phyloP scores from a whole-genome alignment of 2,888 invertebrate species.

The Zhengitettix transpicula region DNA sequence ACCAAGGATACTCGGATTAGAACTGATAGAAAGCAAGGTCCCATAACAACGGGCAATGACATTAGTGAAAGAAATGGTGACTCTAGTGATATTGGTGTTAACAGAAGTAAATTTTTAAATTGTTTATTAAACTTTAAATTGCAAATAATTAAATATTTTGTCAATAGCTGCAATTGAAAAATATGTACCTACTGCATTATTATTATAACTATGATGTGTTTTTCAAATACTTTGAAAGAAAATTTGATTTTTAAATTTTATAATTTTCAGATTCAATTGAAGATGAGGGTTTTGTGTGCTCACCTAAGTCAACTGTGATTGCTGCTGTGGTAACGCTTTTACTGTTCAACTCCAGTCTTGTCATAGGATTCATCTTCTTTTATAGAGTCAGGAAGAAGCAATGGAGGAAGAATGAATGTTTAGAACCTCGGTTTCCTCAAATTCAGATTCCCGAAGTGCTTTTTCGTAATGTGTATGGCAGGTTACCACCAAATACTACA shows the following conservation, averaged over 20 bases:
- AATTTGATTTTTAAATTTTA: not conserved
- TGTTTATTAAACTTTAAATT: too few species aligned
- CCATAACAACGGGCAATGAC: not conserved
- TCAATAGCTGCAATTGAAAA: too few species aligned
- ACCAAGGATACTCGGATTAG: constrained; percentile 1
- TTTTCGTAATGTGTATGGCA: constrained; percentile 21
- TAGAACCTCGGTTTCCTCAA: constrained; percentile 3
- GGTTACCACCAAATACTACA: constrained; percentile 8
- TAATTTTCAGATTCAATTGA: constrained; percentile 1
- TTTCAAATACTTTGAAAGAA: not conserved
- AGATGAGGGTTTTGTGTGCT: constrained; percentile 7
- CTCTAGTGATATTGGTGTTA: too few species aligned
- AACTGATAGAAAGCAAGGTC: constrained; percentile 1
- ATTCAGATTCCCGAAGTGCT: constrained; percentile 20
- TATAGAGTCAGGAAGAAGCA: constrained; percentile 21
- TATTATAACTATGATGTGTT: too few species aligned
- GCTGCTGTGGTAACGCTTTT: constrained; percentile 21
- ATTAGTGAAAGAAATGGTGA: not conserved
- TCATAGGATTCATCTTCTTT: constrained; percentile 21
- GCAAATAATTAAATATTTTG: too few species aligned
- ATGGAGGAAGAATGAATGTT: constrained; percentile 18
- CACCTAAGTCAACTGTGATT: constrained; percentile 18
- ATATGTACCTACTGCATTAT: not conserved
- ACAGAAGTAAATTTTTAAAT: too few species aligned
- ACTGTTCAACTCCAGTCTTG: constrained; percentile 19